Evolutionary conservation across 37 sponge, comb jelly and placozoan species (phyloP), one percentile per base, ranked within the genome.

Genomic region (Axinella damicornis): DNA sequence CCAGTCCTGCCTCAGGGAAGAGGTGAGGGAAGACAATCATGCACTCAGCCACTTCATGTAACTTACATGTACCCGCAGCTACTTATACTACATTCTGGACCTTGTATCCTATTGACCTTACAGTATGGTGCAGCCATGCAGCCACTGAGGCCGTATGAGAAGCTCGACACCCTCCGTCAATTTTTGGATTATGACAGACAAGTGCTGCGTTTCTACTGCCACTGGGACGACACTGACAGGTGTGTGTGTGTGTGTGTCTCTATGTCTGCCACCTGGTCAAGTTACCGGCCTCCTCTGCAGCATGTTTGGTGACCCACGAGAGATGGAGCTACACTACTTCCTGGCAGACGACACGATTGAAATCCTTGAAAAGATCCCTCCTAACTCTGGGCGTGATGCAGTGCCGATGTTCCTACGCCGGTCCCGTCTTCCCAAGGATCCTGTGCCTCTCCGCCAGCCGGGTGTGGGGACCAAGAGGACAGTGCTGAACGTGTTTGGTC

Each of bases 401-500:
- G 82, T 91, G 32, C 90, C 99, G 53, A 83, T 94, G 67, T 98
- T 96, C 80, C 89, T 98, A n/a, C 74, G 75, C 24, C 65, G 99
- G 35, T 71, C 81, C 30, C 55, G 69, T 30, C 91, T 98, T 11
- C 94, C 90, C 33, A 98, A 94, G 90, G 90, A 83, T 41, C 81
- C 77, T 15, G 41, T 69, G 9, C 66, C 90, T 2, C 66, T 96
- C 22, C 74, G 74, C 60, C 96, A 97, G 80, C 99, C 99, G 18
- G 99, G 99, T 20, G 92, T 92, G 67, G 62, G 73, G 58, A 90
- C 97, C 20, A 92, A 92, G 66, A 83, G 97, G 20, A 98, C 99
- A 18, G 92, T 98, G 18, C 92, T 98, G 24, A 98, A 98, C 80
- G 99, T 98, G 68, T 98, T 98, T 92, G 99, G 99, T 2, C 93